These are phyloP conservation scores for Macrostomum lignano DNA, from an alignment of 1,140 invertebrate genomes.

Conservation along the genomic window DNA sequence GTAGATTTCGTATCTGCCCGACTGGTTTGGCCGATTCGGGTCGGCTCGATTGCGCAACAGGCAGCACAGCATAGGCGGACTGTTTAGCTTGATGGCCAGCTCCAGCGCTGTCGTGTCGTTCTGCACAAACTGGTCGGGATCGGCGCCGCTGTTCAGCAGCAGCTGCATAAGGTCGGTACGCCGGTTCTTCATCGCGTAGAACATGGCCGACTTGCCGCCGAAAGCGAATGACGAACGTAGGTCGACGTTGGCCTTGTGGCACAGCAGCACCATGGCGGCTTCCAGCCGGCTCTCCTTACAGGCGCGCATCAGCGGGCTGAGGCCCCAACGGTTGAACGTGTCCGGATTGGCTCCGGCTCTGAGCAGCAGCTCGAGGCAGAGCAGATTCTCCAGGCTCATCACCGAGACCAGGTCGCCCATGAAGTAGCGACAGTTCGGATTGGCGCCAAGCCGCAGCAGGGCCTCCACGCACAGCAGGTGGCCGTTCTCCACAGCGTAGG, in stretches of 20 bases:
- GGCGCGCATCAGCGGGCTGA: slow-evolving; percentile 48
- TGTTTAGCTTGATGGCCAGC: too few species aligned
- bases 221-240: background rate
- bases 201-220: too few species aligned
- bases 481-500: slow-evolving; percentile 52
- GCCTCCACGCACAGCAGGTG: slow-evolving; percentile 41
- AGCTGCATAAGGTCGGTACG: too few species aligned
- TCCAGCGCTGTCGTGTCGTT: too few species aligned
- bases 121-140: too few species aligned
- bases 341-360: too few species aligned
- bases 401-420: slow-evolving; percentile 63
- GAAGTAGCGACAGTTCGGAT: slow-evolving; percentile 37
- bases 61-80: too few species aligned
- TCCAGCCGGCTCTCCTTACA: slow-evolving; percentile 14
- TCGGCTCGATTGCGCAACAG: too few species aligned
- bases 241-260: slow-evolving; percentile 49
- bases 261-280: slow-evolving; percentile 43
- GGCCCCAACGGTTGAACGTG: slow-evolving; percentile 39
- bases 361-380: slow-evolving; percentile 46
- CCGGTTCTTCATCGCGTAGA: too few species aligned
- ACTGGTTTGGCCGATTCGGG: too few species aligned
- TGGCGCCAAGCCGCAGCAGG: slow-evolving; percentile 39
- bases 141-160: too few species aligned
- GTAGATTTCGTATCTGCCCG: too few species aligned
- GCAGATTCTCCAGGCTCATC: slow-evolving; percentile 38